These are phyloP conservation scores for Myzus persicae DNA, from an alignment of 1,140 invertebrate genomes.

Conservation along the genomic window DNA sequence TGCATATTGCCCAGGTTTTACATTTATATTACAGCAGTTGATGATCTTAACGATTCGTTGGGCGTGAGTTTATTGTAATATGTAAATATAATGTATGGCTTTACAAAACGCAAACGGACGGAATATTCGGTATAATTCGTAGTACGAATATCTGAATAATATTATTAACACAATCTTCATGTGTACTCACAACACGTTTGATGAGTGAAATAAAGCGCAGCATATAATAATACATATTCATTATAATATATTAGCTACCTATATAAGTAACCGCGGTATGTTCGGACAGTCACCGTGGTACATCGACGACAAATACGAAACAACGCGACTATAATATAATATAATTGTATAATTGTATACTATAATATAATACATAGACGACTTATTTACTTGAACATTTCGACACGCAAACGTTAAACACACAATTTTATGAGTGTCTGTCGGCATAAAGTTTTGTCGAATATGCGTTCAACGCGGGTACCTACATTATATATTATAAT, in stretches of 20 bases:
- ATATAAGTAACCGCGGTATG: too few relatives aligned
- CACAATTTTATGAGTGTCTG: slow-evolving; percentile 31
- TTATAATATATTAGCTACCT: not conserved
- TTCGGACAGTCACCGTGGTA: not conserved
- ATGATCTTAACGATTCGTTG: not conserved
- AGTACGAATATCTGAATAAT: not conserved
- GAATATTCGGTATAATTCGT: not conserved
- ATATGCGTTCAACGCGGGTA: not conserved
- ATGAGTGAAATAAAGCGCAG: not conserved
- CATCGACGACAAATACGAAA: not conserved
- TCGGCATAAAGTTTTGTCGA: not conserved
- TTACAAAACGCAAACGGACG: not conserved
- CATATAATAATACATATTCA: not conserved
- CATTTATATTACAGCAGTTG: not conserved
- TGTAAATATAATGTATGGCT: not conserved
- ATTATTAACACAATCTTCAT: not conserved
- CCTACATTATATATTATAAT: too few relatives aligned
- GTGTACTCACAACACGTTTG: not conserved
- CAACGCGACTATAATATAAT: not conserved
- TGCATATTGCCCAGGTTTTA: too few relatives aligned
- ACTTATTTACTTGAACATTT: not conserved
- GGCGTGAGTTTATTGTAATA: not conserved
- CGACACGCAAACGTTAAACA: not conserved
- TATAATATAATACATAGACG: not conserved
- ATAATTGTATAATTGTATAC: not conserved